Evolutionary conservation across 35 echinoderm and acorn worm species (phyloP).

Genomic region (Nesometra sesokonis): DNA sequence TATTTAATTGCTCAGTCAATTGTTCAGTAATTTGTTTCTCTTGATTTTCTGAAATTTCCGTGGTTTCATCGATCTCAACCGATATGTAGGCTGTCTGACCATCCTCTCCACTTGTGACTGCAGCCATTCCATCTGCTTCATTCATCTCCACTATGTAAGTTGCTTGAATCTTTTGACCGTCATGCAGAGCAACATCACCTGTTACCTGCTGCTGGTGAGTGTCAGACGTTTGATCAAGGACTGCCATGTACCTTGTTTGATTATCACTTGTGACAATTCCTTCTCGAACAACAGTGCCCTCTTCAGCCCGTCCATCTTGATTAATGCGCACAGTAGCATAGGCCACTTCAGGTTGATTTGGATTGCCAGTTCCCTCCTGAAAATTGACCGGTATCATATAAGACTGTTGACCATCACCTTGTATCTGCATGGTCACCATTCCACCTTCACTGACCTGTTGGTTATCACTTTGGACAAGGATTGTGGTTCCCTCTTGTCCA

Average conservation of each 20-base stretch:
- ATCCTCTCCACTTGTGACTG: neutral
- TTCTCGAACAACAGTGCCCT: neutral
- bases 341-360: neutral
- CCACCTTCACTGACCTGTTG: neutral
- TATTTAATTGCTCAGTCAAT: neutral
- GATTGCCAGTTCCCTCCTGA: neutral
- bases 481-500: neutral
- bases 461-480: neutral
- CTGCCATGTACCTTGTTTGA: neutral
- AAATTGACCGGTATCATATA: neutral
- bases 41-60: neutral
- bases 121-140: neutral
- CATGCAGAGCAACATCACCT: neutral
- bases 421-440: neutral
- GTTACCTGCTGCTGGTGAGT: neutral
- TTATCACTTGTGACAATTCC: neutral
- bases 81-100: neutral
- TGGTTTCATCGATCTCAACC: neutral
- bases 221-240: neutral
- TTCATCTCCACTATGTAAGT: neutral
- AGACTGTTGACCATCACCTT: neutral
- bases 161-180: neutral
- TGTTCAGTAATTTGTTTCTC: neutral
- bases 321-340: neutral
- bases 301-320: neutral